These are phyloP conservation scores for Agrotis ipsilon DNA, from an alignment of 2,888 invertebrate species.

Conservation along the genomic window DNA sequence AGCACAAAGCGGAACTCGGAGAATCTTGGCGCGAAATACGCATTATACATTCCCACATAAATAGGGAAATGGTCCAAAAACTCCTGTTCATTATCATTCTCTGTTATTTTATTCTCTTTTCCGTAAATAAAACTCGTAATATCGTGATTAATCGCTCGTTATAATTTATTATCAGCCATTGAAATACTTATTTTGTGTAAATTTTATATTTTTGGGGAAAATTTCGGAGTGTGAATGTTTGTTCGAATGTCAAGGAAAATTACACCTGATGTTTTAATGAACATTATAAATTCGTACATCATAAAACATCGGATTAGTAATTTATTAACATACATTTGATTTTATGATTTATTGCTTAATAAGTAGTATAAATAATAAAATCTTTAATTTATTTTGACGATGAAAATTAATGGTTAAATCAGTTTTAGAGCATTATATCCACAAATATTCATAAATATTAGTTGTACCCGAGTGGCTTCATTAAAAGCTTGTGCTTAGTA, in stretches of 20 bases:
- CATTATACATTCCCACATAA: constrained; percentile 65
- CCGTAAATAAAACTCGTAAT: constrained; percentile 67
- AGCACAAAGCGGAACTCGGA: constrained; percentile 35
- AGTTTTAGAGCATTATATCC: too few species aligned
- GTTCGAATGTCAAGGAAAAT: constrained; percentile 23
- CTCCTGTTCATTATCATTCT: constrained; percentile 65
- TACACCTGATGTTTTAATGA: neutral
- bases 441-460: too few species aligned
- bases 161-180: constrained; percentile 63
- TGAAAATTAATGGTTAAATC: too few species aligned
- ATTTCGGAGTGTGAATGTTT: constrained; percentile 20
- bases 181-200: constrained; percentile 54
- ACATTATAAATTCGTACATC: neutral
- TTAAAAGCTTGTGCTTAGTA: too few species aligned
- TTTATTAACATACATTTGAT: too few species aligned
- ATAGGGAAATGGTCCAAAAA: constrained; percentile 67
- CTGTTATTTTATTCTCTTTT: constrained; percentile 64
- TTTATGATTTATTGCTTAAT: too few species aligned
- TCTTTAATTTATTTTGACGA: too few species aligned
- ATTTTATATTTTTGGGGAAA: constrained; percentile 40
- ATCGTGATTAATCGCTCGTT: constrained; percentile 67
- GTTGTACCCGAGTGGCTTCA: too few species aligned
- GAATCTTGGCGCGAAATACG: constrained; percentile 56
- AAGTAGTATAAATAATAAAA: too few species aligned
- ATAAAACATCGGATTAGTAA: neutral